Base-by-base conservation (phyloP, 1,140 invertebrate species). In the Reticulitermes speratus region DNA sequence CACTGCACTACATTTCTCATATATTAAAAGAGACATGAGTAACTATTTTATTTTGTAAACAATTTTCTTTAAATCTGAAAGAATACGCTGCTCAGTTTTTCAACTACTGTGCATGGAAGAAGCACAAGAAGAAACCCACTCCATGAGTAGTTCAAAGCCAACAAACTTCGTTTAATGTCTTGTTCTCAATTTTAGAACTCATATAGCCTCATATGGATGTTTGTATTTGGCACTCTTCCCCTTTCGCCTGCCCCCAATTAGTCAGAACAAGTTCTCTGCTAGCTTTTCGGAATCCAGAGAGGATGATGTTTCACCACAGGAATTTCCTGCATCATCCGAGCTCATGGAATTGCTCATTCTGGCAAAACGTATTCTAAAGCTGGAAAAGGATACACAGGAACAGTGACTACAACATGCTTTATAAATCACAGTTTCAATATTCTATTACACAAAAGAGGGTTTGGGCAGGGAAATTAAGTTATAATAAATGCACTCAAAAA, bases 181-280 rank as follows among this genome's bases (percentile, higher is more conserved):
- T 19, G n/a, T n/a, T n/a, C 65, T 75, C n/a, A 75, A 30, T n/a
- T 75, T 75, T 14, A 75, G 1, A 75, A n/a, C 1, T 75, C 25
- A 75, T 25, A 75, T 75, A 75, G 65, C 65, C 5, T 75, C 65
- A 30, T 75, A 75, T 3, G 59, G 21, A 21, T 65, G 59, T 65
- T 65, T 65, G 19, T 65, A 65, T 65, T 65, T 65, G 59, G 59
- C 16, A n/a, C 59, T 65, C 59, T 65, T 65, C 59, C 59, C 59
- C 59, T n/a, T 65, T 65, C n/a, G 25, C 65, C 11, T 75, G 65
- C n/a, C 65, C n/a, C 65, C n/a, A 30, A 30, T 75, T 75, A 30
- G 65, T 75, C n/a, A 75, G 65, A 75, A 75, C n/a, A 75, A 75
- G 65, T 30, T 75, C 65, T 75, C 65, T 75, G 65, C n/a, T 30